Percentiles rank a stretch among this genome's conserved stretches.
phyloP scores from a whole-genome alignment of 2,113 vertebrate genomes.

The Fregata magnificens region DNA sequence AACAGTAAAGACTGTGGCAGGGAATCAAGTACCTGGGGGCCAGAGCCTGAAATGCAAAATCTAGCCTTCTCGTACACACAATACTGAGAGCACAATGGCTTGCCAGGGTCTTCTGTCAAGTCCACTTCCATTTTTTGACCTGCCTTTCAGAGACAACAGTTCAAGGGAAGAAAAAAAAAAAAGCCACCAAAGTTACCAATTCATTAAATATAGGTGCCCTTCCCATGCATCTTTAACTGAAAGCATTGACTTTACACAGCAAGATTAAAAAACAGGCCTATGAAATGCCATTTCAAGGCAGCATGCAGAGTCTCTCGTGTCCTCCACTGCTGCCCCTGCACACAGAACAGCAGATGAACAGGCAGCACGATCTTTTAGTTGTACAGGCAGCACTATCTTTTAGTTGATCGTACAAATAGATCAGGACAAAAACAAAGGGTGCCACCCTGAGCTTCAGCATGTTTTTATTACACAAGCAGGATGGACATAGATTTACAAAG shows the following conservation, averaged over 20 bases:
- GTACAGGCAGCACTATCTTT: neutral
- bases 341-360: neutral
- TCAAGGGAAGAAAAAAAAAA: neutral
- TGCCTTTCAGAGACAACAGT: neutral
- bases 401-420: neutral
- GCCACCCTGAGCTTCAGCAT: neutral
- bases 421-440: neutral
- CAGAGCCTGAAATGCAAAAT: neutral
- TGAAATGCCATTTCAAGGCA: neutral
- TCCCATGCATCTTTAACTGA: neutral
- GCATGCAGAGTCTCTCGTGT: fast-evolving
- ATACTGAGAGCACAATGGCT: neutral
- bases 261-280: neutral
- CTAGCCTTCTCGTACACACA: neutral
- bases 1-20: neutral
- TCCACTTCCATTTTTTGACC: neutral
- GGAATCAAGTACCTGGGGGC: neutral
- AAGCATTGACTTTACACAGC: neutral
- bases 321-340: neutral
- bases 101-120: neutral
- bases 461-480: neutral
- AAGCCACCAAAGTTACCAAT: neutral
- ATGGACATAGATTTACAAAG: neutral
- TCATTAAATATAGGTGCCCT: neutral
- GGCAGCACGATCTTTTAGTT: neutral